A percentile compares a stretch with the other conserved stretches of the same genome.
Evolutionary conservation across 2,113 vertebrate species (phyloP).

Genomic region (Pteropus alecto): DNA sequence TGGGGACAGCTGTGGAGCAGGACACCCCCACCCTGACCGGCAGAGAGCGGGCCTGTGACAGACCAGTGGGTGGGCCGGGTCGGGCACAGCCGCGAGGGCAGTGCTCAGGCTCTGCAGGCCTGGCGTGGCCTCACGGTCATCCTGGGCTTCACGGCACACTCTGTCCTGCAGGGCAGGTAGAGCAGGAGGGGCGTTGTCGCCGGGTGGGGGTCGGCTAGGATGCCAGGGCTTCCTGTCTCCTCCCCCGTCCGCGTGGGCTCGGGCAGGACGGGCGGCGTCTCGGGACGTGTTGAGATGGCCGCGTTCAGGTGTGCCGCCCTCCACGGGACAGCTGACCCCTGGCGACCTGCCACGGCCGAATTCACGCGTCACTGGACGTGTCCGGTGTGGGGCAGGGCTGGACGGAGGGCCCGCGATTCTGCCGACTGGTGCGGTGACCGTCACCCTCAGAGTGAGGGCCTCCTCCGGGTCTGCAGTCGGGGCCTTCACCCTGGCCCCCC

Average conservation of each 20-base stretch:
- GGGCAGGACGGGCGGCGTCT: not conserved
- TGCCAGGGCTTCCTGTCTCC: not conserved
- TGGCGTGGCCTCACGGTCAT: too few species aligned
- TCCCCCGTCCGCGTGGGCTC: not conserved
- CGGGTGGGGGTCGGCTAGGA: fast-evolving
- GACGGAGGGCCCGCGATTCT: too few species aligned
- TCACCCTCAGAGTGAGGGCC: not conserved
- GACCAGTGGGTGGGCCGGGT: too few species aligned
- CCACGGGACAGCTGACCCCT: fast-evolving
- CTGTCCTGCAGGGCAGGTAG: too few species aligned
- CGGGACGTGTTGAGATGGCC: not conserved
- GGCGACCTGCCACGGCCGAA: too few species aligned
- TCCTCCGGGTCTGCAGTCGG: not conserved
- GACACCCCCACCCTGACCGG: too few species aligned
- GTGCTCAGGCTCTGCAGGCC: too few species aligned
- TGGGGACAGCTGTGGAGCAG: too few species aligned
- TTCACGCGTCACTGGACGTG: fast-evolving
- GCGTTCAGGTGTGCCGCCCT: too few species aligned
- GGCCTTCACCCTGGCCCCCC: not conserved
- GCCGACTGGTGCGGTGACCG: not conserved
- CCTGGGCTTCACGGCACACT: too few species aligned
- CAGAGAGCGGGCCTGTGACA: too few species aligned
- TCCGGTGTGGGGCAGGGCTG: not conserved
- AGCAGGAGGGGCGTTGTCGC: fast-evolving
- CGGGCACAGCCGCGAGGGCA: too few species aligned